These are phyloP conservation scores for Clarias macrocephalus DNA, from an alignment of 2,113 vertebrate genomes.

Conservation along the genomic window DNA sequence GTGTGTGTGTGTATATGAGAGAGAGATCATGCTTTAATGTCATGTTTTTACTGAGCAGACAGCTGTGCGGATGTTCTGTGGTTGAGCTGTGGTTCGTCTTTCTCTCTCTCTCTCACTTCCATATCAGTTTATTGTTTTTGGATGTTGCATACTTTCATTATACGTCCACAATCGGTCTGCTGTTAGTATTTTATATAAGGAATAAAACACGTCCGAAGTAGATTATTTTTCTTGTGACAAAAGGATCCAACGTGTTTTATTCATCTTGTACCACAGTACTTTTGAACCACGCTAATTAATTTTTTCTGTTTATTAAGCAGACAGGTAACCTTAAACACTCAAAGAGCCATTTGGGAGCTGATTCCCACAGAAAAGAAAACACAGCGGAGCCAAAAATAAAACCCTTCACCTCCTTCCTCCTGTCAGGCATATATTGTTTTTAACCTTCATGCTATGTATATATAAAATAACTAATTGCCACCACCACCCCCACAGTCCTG, in stretches of 20 bases:
- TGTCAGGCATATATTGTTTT: too few relatives aligned
- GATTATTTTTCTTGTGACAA: not conserved
- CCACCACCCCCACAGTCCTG: too few relatives aligned
- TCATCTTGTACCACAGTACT: not conserved
- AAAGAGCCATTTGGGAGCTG: too few relatives aligned
- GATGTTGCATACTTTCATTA: not conserved
- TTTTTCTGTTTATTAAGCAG: not conserved
- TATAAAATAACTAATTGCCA: too few relatives aligned
- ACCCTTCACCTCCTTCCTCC: too few relatives aligned
- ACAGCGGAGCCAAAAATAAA: too few relatives aligned
- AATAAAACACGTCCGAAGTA: not conserved
- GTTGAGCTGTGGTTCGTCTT: not conserved
- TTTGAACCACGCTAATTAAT: not conserved
- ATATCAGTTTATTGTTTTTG: not conserved
- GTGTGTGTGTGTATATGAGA: not conserved
- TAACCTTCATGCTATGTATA: too few relatives aligned
- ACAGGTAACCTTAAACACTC: not conserved
- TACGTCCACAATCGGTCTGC: slow-evolving; percentile 3
- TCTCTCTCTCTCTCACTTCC: not conserved
- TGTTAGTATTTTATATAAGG: not conserved
- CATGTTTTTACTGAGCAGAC: not conserved
- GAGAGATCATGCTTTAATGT: too few relatives aligned
- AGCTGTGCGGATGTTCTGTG: slow-evolving; percentile 3
- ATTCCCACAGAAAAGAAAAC: too few relatives aligned
- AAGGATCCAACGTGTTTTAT: not conserved